Percentiles rank a stretch among this genome's conserved stretches.
Conservation (phyloP, 2,113 vertebrate genomes). For the Indicator maculatus region DNA sequence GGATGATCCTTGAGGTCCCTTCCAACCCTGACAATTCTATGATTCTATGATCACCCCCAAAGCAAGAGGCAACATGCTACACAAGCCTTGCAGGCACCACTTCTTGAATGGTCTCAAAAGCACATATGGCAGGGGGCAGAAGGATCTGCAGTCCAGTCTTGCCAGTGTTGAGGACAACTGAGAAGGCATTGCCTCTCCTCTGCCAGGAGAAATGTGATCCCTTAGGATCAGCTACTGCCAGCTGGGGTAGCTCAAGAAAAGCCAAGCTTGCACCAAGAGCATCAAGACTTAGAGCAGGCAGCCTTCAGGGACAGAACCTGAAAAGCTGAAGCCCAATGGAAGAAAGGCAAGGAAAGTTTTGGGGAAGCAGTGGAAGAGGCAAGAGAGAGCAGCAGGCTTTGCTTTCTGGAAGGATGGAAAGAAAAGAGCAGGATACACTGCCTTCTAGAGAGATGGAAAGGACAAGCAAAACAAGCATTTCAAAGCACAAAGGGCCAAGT, state of each 20-base stretch:
- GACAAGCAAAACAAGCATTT: not conserved
- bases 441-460: not conserved
- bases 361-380: not conserved
- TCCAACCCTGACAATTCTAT: too few species aligned
- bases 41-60: not conserved
- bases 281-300: not conserved
- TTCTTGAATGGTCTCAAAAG: not conserved
- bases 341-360: not conserved
- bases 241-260: not conserved
- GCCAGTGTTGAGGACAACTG: not conserved
- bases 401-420: not conserved
- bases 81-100: not conserved
- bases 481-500: not conserved
- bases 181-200: not conserved
- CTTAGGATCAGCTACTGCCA: not conserved
- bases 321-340: not conserved
- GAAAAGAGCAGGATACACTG: not conserved
- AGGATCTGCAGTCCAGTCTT: not conserved
- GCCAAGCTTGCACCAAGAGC: not conserved
- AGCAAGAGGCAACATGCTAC: not conserved
- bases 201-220: not conserved
- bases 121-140: not conserved
- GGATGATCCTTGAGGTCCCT: too few species aligned
- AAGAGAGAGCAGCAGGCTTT: not conserved
- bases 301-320: not conserved